Conservation (phyloP, 1,140 invertebrate species). For the Eufriesea mexicana region DNA sequence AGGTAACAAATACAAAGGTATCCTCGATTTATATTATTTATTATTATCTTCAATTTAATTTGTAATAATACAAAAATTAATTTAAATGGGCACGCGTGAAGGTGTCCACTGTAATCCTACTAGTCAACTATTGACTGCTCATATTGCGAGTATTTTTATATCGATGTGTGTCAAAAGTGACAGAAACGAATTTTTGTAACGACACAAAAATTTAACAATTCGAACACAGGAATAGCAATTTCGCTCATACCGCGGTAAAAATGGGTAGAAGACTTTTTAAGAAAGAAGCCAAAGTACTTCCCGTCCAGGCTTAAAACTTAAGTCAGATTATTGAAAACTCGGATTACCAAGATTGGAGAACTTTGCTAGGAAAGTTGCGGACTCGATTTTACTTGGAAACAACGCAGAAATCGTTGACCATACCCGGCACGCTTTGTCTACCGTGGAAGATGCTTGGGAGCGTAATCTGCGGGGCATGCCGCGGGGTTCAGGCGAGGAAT, state of each 20-base stretch:
- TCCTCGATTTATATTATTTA: too few species aligned
- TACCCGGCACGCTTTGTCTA: not conserved
- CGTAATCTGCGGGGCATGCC: not conserved
- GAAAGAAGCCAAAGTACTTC: not conserved
- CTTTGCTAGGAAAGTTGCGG: not conserved
- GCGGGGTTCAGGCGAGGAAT: conserved; percentile 8
- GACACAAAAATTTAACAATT: too few species aligned
- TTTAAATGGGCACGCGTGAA: too few species aligned
- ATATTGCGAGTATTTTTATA: too few species aligned
- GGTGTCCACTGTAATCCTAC: too few species aligned
- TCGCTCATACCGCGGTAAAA: not conserved
- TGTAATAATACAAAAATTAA: too few species aligned
- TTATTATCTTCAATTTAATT: too few species aligned
- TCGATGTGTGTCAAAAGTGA: too few species aligned
- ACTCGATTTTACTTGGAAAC: not conserved
- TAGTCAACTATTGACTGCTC: too few species aligned
- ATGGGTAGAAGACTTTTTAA: not conserved
- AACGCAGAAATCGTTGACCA: conserved; percentile 3
- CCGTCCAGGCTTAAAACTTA: not conserved
- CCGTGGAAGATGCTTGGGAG: not conserved
- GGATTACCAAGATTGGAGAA: conserved; percentile 9
- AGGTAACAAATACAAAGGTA: too few species aligned
- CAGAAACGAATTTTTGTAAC: too few species aligned
- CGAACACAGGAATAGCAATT: too few species aligned
- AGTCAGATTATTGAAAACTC: conserved; percentile 11